These are phyloP conservation scores for Slavum lentiscoides DNA, from an alignment of 2,888 invertebrate genomes.

Conservation along the genomic window DNA sequence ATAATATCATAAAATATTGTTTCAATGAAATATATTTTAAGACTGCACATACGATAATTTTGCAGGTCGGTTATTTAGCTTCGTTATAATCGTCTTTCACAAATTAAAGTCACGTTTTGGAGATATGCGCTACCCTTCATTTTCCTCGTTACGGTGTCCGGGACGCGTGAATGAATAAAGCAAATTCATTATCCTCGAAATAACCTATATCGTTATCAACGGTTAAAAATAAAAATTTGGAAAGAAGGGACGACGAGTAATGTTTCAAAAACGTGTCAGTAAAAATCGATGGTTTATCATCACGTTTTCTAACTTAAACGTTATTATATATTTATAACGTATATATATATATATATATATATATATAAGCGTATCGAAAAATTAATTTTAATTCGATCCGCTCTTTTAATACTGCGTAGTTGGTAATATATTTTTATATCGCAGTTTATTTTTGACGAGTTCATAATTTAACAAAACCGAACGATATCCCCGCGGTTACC, in stretches of 20 bases:
- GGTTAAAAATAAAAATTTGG: constrained; percentile 16
- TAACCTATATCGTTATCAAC: constrained; percentile 10
- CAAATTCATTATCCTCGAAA: constrained; percentile 41
- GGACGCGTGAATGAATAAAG: constrained; percentile 39
- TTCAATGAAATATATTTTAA: not conserved
- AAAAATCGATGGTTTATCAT: constrained; percentile 14
- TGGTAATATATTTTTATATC: too few relatives aligned
- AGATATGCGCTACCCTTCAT: not conserved
- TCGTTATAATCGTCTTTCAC: constrained; percentile 36
- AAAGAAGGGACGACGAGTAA: not conserved
- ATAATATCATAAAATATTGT: not conserved
- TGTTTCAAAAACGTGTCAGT: constrained; percentile 3
- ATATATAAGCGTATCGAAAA: not conserved
- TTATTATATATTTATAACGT: not conserved
- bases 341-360: too few relatives aligned
- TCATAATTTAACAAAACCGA: too few relatives aligned
- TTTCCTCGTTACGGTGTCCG: not conserved
- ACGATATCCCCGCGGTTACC: too few relatives aligned
- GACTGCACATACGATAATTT: not conserved
- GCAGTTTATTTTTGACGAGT: too few relatives aligned
- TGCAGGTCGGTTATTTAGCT: constrained; percentile 18
- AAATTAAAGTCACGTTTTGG: constrained; percentile 45
- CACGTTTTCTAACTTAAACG: not conserved
- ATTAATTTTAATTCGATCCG: not conserved
- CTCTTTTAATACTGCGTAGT: too few relatives aligned